Base-by-base conservation (phyloP, 2,888 invertebrate genomes). In the Eristalis arbustorum region DNA sequence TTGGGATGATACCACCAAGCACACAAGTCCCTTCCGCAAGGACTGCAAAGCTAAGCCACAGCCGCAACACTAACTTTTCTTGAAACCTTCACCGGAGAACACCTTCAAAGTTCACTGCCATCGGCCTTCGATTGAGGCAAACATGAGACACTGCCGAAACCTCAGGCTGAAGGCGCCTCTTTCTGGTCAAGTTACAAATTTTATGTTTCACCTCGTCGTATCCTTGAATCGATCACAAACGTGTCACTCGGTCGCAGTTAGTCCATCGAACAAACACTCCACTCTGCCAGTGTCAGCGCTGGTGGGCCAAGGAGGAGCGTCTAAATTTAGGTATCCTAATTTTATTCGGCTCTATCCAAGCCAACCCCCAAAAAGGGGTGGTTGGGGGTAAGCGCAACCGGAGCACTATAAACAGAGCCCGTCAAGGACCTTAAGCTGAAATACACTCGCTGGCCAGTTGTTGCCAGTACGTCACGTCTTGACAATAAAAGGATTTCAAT, bases 401-500 rank as follows among this genome's bases (percentile, higher is more conserved):
- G 13, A 67, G 72, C 49, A 81, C 73, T 72, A 77, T 85, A 81
- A 81, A n/a, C n/a, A 80, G 80, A 80, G 80, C 81, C 81, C 77
- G 69, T 77, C 84, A 77, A 73, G 76, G 73, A 59, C 22, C 22
- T 72, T 37, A 80, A 76, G 64, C 40, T 72, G 61, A 81, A 59
- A 71, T 56, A 34, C 40, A 18, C 76, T 63, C 42, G 64, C 61
- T 23, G 64, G 40, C 62, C 31, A 40, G 40, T 31, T 22, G 23
- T 31, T 25, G 72, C 61, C 63, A 64, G 63, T 78, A 78, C 74
- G 77, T 82, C 85, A 85, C 85, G 85, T 85, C 77, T 81, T 63
- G 77, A 71, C 74, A 85, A 71, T 82, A 82, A 85, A 82, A 77
- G 82, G 78, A 77, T 85, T 85, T 85, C 85, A 74, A 81, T 78